These are phyloP conservation scores for Drosophila borborema DNA, from an alignment of 2,888 invertebrate species.

Conservation along the genomic window DNA sequence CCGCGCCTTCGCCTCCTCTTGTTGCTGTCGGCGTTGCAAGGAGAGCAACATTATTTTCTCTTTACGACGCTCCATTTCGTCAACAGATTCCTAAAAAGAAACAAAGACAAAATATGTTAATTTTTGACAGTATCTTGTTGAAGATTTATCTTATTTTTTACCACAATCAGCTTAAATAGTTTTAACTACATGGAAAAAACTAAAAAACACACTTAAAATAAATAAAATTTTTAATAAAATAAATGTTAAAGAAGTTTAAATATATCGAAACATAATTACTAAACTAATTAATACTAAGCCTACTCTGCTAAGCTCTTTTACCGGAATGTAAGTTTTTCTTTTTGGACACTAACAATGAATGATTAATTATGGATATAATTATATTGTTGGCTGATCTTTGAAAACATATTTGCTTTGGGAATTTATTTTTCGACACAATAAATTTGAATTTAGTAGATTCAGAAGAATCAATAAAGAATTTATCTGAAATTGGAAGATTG, in stretches of 20 bases:
- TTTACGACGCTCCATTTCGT: slow-evolving; percentile 97
- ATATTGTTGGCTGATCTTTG: not conserved
- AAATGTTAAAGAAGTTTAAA: not conserved
- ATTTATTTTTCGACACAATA: not conserved
- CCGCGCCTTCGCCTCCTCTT: slow-evolving; percentile 93
- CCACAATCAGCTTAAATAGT: not conserved
- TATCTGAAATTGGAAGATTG: too few species aligned
- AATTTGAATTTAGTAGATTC: not conserved
- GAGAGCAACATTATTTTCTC: slow-evolving; percentile 96
- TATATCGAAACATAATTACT: slow-evolving; percentile 1
- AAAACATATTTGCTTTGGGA: not conserved
- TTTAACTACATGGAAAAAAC: slow-evolving; percentile 1
- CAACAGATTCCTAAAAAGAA: slow-evolving; percentile 89
- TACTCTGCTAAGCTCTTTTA: not conserved
- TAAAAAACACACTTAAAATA: not conserved
- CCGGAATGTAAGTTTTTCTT: not conserved
- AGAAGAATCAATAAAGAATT: too few species aligned
- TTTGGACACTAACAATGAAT: not conserved
- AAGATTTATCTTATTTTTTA: too few species aligned
- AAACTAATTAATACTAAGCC: not conserved
- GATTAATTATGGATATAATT: not conserved
- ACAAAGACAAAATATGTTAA: not conserved
- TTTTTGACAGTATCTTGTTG: fast-evolving
- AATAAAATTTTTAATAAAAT: slow-evolving; percentile 4
- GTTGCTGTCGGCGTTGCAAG: slow-evolving; percentile 94